Base-by-base conservation (phyloP, 2,113 vertebrate species). In the Cathartes aura region DNA sequence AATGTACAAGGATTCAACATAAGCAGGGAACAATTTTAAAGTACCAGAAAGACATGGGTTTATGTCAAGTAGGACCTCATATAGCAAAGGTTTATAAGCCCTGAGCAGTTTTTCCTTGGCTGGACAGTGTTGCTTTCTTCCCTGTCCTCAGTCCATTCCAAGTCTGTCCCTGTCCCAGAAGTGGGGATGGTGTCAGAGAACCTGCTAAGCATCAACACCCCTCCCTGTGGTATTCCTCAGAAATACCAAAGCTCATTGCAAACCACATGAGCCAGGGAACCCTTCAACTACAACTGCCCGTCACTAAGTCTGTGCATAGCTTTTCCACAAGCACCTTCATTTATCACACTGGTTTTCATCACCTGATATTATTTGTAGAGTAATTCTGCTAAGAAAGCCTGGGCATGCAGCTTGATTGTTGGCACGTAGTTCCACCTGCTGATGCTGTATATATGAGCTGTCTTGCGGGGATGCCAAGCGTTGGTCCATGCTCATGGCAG, bases 301-400 rank as follows among this genome's bases (percentile, higher is more conserved):
- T 56, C 53, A 42, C 29, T 52, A 73, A 45, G 43, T 47, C 53
- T 40, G 73, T 76, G 82, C 58, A 11, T 15, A 70, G 81, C 70
- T 90, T 76, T 89, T 73, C 83, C 59, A 79, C 74, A 17, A n/a
- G 48, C 81, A 58, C 87, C 83, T 82, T 56, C 59, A 47, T 91
- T 93, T 95, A 88, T 96, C 94, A 47, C 42, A 2, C n/a, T 17
- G 55, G 7, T 85, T 95, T 95, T 95, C 87, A 63, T 88, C 95
- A 90, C 89, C 84, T 82, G 95, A 63, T 93, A 87, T 1, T 50
- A 62, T 66, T 72, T 82, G 84, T 62, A 59, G 84, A 82, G 84
- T 50, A 76, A 53, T 62, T 85, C 84, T 53, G 78, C 78, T 68
- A 60, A 34, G 82, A 84, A 80, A 43, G 87, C 82, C 94, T 42